Evolutionary conservation across 2,113 vertebrate genomes (phyloP), one percentile per base, ranked within the genome.

Genomic region (Delphinapterus leucas): DNA sequence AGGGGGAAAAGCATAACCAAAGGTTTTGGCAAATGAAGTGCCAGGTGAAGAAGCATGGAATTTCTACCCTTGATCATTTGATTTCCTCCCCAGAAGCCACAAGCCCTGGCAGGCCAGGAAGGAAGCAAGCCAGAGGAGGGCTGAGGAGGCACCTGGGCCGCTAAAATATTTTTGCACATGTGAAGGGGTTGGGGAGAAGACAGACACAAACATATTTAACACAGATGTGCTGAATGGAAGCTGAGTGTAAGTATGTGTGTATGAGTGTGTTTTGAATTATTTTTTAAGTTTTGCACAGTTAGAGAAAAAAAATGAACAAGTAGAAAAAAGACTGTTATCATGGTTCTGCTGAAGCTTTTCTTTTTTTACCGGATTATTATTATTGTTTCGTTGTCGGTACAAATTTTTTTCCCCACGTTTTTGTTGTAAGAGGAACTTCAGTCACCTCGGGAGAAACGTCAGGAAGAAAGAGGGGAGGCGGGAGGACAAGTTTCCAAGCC

Each of bases 21-120:
- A 99, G 99, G 99, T 99, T 99, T 99, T 98, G 98, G 98, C 98
- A 98, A 98, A 98, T 92, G 98, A 99, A 99, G 98, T 99, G 98
- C 99, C 99, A 98, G 98, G 98, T 94, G 95, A 76, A 98, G 73
- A 84, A 92, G 93, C 83, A 88, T 82, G 97, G 97, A 96, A 93
- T 98, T 97, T 98, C 96, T 97, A 96, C 97, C 97, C 92, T 97
- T 97, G 97, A 93, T 92, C 97, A 97, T 97, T 98, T 94, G 91
- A 86, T 96, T 96, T 97, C 95, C 96, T 97, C 95, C 96, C 97
- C 33, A 90, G 92, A 98, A 96, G 86, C 95, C 84, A 87, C 9
- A 28, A 47, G 65, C 85, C 55, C 15, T 65, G 88, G 94, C 82
- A 97, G 97, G 88, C 94, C 96, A 95, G 96, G 92, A 84, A 70